A percentile compares a stretch with the other conserved stretches of the same genome.
These are phyloP conservation scores for Rhagonycha lutea DNA, from an alignment of 2,888 invertebrate species.

Conservation along the genomic window DNA sequence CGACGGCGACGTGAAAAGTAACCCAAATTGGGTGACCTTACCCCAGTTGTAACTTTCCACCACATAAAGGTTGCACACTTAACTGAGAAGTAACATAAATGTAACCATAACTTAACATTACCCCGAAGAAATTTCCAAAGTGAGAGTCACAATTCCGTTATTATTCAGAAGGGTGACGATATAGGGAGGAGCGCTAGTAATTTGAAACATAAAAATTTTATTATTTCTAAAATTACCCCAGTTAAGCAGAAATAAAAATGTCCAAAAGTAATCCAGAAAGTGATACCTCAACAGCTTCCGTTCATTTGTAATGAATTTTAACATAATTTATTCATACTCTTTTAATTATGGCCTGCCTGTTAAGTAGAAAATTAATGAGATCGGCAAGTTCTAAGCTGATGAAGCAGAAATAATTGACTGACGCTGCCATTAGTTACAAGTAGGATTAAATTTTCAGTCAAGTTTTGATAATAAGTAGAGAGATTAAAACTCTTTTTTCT, in stretches of 20 bases:
- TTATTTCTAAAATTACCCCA: not conserved
- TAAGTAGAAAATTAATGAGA: slow-evolving; percentile 39
- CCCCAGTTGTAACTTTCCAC: not conserved
- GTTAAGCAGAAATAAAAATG: not conserved
- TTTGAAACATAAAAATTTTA: not conserved
- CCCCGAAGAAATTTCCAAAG: not conserved
- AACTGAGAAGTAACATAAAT: not conserved
- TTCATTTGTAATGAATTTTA: slow-evolving; percentile 38
- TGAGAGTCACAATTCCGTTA: not conserved
- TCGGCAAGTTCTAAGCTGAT: slow-evolving; percentile 36
- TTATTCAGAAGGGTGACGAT: not conserved
- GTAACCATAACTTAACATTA: not conserved
- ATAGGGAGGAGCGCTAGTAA: not conserved
- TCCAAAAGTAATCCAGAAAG: not conserved
- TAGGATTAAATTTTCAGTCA: slow-evolving; percentile 23
- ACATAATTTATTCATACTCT: slow-evolving; percentile 41
- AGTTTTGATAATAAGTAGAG: slow-evolving; percentile 16
- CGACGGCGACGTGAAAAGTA: not conserved
- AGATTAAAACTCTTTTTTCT: slow-evolving; percentile 5
- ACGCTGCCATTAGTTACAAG: slow-evolving; percentile 25
- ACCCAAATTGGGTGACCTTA: not conserved
- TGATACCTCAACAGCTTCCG: slow-evolving; percentile 15
- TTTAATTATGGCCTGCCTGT: slow-evolving; percentile 41
- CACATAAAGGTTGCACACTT: not conserved
- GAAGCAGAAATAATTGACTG: slow-evolving; percentile 36